A percentile compares a stretch with the other conserved stretches of the same genome.
phyloP scores from a whole-genome alignment of 2,888 invertebrate genomes.

The Conchocele bisecta region DNA sequence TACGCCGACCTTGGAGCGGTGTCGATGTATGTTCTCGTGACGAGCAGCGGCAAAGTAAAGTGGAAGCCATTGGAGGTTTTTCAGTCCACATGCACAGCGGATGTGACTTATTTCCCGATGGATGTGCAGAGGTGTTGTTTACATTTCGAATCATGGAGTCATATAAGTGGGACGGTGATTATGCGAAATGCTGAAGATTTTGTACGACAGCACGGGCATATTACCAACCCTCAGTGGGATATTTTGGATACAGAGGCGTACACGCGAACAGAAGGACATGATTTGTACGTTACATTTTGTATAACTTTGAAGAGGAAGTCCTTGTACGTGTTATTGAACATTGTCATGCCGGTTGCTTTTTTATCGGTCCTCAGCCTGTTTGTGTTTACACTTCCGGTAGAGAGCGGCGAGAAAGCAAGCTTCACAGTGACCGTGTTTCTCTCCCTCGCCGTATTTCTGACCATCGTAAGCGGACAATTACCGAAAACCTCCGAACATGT shows the following conservation, averaged over 20 bases:
- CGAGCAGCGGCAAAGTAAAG: slow-evolving; percentile 6
- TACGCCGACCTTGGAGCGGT: slow-evolving; percentile 11
- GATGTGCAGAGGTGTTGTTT: slow-evolving; percentile 45
- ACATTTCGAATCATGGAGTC: slow-evolving; percentile 32
- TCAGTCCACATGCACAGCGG: slow-evolving; percentile 30
- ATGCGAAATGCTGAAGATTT: neutral
- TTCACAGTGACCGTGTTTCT: slow-evolving; percentile 56
- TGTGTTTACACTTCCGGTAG: slow-evolving; percentile 51
- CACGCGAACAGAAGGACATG: neutral
- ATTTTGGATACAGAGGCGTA: slow-evolving; percentile 4
- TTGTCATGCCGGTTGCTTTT: slow-evolving; percentile 44
- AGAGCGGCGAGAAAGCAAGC: slow-evolving; percentile 50
- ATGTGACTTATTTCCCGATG: slow-evolving; percentile 37
- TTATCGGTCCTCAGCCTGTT: slow-evolving; percentile 46
- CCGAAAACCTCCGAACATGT: slow-evolving; percentile 49
- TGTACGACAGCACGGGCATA: slow-evolving; percentile 10
- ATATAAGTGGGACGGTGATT: neutral
- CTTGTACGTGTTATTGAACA: slow-evolving; percentile 47
- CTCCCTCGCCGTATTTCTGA: slow-evolving; percentile 53
- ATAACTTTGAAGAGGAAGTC: slow-evolving; percentile 42
- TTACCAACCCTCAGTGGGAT: slow-evolving; percentile 24
- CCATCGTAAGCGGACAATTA: slow-evolving; percentile 47
- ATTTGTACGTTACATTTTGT: slow-evolving; percentile 29
- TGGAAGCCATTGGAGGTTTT: slow-evolving; percentile 51
- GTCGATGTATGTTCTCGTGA: slow-evolving; percentile 15